These are phyloP conservation scores for Columba janthina DNA, from an alignment of 2,113 vertebrate species.

Conservation along the genomic window DNA sequence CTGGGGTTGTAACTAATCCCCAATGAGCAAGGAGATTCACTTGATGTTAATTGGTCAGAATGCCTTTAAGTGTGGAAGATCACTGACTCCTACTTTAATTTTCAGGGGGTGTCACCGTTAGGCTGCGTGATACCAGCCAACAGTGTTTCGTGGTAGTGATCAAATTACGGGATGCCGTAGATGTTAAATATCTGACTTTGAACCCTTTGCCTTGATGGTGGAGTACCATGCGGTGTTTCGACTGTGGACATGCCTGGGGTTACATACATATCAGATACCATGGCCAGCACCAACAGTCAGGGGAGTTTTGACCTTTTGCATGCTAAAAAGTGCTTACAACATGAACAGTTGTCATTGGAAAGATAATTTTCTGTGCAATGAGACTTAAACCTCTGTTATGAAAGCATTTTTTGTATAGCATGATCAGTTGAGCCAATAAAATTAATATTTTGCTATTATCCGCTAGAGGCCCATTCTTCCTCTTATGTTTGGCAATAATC, in stretches of 20 bases:
- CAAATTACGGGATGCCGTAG: background rate
- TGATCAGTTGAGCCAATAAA: background rate
- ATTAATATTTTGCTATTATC: background rate
- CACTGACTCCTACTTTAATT: slow-evolving; percentile 2
- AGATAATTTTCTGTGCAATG: background rate
- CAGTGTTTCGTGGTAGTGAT: background rate
- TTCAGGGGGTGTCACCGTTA: background rate
- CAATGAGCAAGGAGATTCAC: background rate
- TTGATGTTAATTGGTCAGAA: slow-evolving; percentile 45
- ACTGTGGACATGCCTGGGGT: background rate
- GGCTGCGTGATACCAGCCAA: background rate
- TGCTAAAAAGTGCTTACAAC: accelerated
- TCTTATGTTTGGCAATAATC: background rate
- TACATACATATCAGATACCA: accelerated
- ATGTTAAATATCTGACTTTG: background rate
- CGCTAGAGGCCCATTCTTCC: background rate
- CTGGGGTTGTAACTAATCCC: slow-evolving; percentile 51
- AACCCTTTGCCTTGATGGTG: background rate
- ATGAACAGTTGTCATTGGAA: background rate
- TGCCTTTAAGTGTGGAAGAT: slow-evolving; percentile 15
- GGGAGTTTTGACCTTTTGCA: background rate
- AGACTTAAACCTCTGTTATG: background rate
- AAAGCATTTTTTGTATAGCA: background rate
- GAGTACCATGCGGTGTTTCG: background rate
- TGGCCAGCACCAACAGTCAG: background rate